Conservation (phyloP, 2,113 vertebrate species). For the Paraplagusia blochii region DNA sequence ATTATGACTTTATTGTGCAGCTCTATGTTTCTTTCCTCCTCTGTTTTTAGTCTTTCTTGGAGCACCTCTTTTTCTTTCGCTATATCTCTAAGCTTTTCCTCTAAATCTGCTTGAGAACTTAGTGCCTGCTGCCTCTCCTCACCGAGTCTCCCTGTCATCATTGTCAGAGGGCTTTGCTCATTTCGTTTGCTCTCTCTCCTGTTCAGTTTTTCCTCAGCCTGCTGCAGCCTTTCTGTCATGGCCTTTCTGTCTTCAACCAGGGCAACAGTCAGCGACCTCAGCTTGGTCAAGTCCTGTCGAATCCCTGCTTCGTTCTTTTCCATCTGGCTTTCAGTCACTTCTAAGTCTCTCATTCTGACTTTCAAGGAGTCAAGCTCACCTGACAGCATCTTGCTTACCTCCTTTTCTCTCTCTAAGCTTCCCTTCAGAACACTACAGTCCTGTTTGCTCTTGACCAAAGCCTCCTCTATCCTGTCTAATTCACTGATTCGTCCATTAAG, state of each 20-base stretch:
- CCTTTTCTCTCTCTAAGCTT: constrained; percentile 88
- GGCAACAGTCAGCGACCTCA: constrained; percentile 92
- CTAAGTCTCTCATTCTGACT: constrained; percentile 85
- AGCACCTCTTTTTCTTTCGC: constrained; percentile 89
- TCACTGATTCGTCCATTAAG: constrained; percentile 88
- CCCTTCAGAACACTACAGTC: constrained; percentile 87
- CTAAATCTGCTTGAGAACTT: constrained; percentile 86
- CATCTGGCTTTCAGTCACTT: constrained; percentile 81
- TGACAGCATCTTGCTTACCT: constrained; percentile 81
- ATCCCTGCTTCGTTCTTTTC: constrained; percentile 86
- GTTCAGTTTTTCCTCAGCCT: constrained; percentile 87
- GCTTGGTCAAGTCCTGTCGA: constrained; percentile 89
- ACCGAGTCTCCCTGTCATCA: constrained; percentile 85
- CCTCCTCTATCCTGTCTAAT: constrained; percentile 90
- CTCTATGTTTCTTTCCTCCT: constrained; percentile 86
- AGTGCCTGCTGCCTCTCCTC: constrained; percentile 88
- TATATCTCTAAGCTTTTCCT: constrained; percentile 83
- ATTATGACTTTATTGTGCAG: constrained; percentile 85
- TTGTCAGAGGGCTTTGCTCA: constrained; percentile 85
- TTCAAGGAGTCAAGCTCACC: constrained; percentile 86
- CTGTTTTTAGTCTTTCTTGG: constrained; percentile 82
- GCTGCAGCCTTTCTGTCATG: constrained; percentile 87
- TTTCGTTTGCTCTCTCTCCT: constrained; percentile 81
- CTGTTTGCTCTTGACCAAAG: constrained; percentile 88
- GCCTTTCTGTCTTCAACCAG: constrained; percentile 91